Conservation (phyloP, 2,113 vertebrate genomes). For the Promerops cafer region DNA sequence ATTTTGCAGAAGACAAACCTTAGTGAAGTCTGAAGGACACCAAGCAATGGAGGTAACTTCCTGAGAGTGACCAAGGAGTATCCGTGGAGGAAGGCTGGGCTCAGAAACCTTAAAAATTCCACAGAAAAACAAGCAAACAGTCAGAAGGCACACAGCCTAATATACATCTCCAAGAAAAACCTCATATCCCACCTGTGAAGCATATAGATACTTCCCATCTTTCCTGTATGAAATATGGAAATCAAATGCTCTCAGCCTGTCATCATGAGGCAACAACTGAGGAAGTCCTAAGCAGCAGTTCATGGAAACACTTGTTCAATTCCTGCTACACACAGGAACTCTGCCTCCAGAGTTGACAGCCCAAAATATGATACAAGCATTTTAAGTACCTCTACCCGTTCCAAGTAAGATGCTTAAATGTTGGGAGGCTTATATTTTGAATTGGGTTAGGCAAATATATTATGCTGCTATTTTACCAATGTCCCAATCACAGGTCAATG, state of each 20-base stretch:
- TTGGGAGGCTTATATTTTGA: background rate
- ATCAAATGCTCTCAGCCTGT: background rate
- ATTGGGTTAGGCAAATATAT: background rate
- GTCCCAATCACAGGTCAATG: background rate
- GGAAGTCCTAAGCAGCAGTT: background rate
- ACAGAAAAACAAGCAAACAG: background rate
- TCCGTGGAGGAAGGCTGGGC: conserved; percentile 77
- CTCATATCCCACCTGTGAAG: background rate
- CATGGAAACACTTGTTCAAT: background rate
- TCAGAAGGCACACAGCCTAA: background rate
- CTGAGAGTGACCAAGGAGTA: conserved; percentile 87
- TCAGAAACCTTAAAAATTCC: conserved; percentile 78
- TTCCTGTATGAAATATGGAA: background rate
- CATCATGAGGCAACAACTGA: background rate
- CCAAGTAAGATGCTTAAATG: background rate
- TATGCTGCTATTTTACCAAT: background rate
- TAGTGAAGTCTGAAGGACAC: conserved; percentile 94
- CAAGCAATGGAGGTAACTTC: conserved; percentile 94
- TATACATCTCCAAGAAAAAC: background rate
- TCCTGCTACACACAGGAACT: background rate
- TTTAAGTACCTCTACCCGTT: background rate
- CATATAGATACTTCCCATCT: background rate
- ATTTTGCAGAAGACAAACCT: conserved; percentile 74
- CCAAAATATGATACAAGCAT: background rate
- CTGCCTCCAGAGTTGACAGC: background rate